Percentiles rank a stretch among this genome's conserved stretches.
phyloP scores from a whole-genome alignment of 2,888 invertebrate species.

The Tiliacea citrago region DNA sequence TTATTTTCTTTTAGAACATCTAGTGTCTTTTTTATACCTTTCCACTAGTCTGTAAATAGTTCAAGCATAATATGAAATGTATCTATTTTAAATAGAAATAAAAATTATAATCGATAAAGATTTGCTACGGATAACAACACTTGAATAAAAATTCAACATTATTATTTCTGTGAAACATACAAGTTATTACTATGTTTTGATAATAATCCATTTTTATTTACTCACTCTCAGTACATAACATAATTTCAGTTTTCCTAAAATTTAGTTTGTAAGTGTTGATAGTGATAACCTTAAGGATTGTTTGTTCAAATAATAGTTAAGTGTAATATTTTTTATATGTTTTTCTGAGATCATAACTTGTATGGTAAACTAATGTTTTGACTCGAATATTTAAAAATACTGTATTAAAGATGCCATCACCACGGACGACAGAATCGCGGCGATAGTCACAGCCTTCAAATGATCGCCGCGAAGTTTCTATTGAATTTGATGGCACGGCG shows the following conservation, averaged over 20 bases:
- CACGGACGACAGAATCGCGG: too few species aligned
- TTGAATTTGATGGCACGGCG: too few species aligned
- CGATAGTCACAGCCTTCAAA: too few species aligned
- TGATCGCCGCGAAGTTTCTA: too few species aligned
- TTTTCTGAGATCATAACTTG: slow-evolving; percentile 37
- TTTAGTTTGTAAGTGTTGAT: slow-evolving; percentile 53
- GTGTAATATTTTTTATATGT: slow-evolving; percentile 38
- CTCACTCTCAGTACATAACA: slow-evolving; percentile 23
- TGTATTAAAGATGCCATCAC: neutral
- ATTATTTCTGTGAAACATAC: slow-evolving; percentile 23
- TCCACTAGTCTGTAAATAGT: slow-evolving; percentile 52
- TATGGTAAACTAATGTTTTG: slow-evolving; percentile 30
- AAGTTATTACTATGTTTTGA: slow-evolving; percentile 40
- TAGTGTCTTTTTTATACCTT: slow-evolving; percentile 27
- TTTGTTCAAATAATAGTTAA: slow-evolving; percentile 50
- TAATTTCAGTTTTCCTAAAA: slow-evolving; percentile 18
- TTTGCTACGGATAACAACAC: neutral
- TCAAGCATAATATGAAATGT: slow-evolving; percentile 54
- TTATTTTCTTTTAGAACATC: slow-evolving; percentile 31
- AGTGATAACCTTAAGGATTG: slow-evolving; percentile 31
- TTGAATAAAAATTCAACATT: neutral
- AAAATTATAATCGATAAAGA: slow-evolving; percentile 2
- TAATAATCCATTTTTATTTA: slow-evolving; percentile 1
- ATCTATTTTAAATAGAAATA: slow-evolving; percentile 35
- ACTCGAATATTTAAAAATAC: slow-evolving; percentile 42